phyloP scores from a whole-genome alignment of 2,797 vertebrate genomes.

The Oryzias dopingdopingensis region DNA sequence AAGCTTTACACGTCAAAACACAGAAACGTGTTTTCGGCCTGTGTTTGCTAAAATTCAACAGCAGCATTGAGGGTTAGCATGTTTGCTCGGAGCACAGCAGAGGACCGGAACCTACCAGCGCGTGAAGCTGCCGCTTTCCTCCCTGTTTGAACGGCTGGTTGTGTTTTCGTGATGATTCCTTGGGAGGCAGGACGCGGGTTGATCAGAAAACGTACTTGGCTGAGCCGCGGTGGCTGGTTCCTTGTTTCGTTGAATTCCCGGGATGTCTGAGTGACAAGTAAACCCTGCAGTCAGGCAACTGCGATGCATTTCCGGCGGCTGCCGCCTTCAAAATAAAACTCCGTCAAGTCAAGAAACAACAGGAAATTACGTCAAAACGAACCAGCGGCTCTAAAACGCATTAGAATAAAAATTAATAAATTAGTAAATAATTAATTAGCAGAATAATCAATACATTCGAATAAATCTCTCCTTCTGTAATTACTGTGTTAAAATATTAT shows the following conservation, averaged over 20 bases:
- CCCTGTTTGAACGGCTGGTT: constrained; percentile 3
- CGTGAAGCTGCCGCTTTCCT: constrained; percentile 10
- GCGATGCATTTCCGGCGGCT: constrained; percentile 13
- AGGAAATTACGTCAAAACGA: no score
- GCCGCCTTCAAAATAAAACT: background rate
- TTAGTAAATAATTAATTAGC: no score
- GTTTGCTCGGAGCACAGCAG: constrained; percentile 36
- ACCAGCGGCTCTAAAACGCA: background rate
- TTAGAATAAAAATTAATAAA: background rate
- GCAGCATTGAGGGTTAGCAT: constrained; percentile 44
- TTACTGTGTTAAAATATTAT: no score
- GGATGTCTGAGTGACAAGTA: constrained; percentile 78
- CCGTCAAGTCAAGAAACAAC: no score
- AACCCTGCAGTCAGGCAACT: constrained; percentile 7
- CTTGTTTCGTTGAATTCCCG: constrained; percentile 64
- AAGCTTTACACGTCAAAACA: background rate
- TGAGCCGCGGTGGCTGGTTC: constrained; percentile 28
- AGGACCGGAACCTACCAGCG: constrained; percentile 45
- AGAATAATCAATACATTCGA: background rate
- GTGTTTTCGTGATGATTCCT: background rate
- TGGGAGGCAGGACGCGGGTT: background rate
- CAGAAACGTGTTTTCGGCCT: constrained; percentile 47
- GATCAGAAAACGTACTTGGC: constrained; percentile 21
- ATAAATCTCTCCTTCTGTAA: no score
- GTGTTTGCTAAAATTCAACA: constrained; percentile 41